Evolutionary conservation across 1,140 invertebrate species (phyloP).

Genomic region (Drosophila neocordata): DNA sequence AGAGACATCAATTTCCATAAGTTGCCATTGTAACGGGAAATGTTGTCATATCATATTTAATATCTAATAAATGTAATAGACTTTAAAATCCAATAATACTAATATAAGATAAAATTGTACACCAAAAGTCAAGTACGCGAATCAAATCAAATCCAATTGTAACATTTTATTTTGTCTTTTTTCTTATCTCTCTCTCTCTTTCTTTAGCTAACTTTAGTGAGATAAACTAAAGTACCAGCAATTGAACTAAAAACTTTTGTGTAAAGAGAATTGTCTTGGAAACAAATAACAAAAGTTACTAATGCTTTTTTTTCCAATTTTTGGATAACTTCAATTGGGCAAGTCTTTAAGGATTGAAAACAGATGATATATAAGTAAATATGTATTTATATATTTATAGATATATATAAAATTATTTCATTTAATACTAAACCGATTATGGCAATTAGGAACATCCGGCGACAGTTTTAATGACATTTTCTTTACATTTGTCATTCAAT

Average conservation of each 20-base stretch:
- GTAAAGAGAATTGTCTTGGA: no score
- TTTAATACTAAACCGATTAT: conserved; percentile 20
- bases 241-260: background rate
- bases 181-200: no score
- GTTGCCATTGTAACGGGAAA: conserved; percentile 70
- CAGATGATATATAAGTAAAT: no score
- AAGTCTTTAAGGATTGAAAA: no score
- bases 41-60: conserved; percentile 54
- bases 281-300: no score
- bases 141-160: no score
- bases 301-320: no score
- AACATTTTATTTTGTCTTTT: no score
- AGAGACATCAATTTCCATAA: conserved; percentile 77
- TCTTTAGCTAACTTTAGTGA: no score
- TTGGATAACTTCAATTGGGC: no score
- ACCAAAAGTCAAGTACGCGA: background rate
- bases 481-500: conserved; percentile 76
- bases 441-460: conserved; percentile 60
- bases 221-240: no score
- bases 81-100: background rate
- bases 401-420: background rate
- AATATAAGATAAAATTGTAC: background rate
- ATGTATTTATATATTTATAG: no score
- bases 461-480: conserved; percentile 65
- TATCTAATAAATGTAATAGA: conserved; percentile 23